Conservation (phyloP, 2,888 invertebrate species). For the Caenorhabditis sp. region DNA sequence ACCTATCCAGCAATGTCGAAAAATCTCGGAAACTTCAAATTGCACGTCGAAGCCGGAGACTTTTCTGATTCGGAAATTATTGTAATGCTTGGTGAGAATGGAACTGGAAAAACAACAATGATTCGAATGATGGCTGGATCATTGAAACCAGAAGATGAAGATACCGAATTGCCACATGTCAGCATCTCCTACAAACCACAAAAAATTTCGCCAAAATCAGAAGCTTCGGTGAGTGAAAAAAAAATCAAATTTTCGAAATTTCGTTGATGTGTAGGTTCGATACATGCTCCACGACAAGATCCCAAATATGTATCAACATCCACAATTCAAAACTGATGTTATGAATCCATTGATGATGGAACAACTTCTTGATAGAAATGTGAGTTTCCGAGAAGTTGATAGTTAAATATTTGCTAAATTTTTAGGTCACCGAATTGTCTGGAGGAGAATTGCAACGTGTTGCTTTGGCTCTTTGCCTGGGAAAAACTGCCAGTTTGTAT, state of each 20-base stretch:
- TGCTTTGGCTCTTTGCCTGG: constrained; percentile 91
- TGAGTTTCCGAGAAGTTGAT: background rate
- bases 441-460: constrained; percentile 99
- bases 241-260: constrained; percentile 1
- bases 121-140: constrained; percentile 97
- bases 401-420: background rate
- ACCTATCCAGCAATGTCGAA: constrained; percentile 88
- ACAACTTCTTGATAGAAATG: constrained; percentile 56
- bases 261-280: constrained; percentile 76
- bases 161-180: constrained; percentile 80
- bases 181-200: constrained; percentile 99
- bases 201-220: constrained; percentile 97
- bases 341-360: constrained; percentile 79
- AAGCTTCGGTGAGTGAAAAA: constrained; percentile 76
- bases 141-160: constrained; percentile 81
- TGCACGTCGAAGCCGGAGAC: constrained; percentile 86
- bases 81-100: constrained; percentile 93
- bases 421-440: constrained; percentile 85
- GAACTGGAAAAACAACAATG: constrained; percentile 98
- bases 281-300: constrained; percentile 94
- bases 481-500: constrained; percentile 98
- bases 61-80: constrained; percentile 99
- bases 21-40: constrained; percentile 77
- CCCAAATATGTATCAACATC: constrained; percentile 94
- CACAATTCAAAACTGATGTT: constrained; percentile 95